These are phyloP conservation scores for Lampris incognitus DNA, from an alignment of 2,113 vertebrate genomes.

Conservation along the genomic window DNA sequence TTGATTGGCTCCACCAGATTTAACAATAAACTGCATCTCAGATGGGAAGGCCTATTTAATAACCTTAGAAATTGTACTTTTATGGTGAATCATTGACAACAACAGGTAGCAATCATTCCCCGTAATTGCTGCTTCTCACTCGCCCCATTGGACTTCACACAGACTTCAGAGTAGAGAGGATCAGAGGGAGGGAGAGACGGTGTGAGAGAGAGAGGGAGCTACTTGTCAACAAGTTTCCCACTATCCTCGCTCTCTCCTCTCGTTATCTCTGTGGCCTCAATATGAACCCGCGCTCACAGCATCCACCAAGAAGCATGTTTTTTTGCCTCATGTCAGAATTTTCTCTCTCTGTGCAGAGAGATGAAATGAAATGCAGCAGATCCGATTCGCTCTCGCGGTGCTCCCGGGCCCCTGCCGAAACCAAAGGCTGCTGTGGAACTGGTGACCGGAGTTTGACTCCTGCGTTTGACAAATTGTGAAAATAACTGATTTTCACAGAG, in stretches of 20 bases:
- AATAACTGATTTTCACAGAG: constrained; percentile 64
- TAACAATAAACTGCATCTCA: constrained; percentile 37
- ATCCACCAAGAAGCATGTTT: constrained; percentile 39
- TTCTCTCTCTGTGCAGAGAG: constrained; percentile 42
- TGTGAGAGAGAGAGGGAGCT: not conserved
- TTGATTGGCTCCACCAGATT: constrained; percentile 50
- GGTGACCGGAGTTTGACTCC: constrained; percentile 81
- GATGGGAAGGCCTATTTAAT: constrained; percentile 47
- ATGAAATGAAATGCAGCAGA: constrained; percentile 74
- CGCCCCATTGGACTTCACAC: constrained; percentile 16
- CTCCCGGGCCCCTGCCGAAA: constrained; percentile 57
- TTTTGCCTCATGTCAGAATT: constrained; percentile 56
- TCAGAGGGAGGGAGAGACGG: not conserved
- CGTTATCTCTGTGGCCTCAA: constrained; percentile 64
- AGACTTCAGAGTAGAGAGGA: constrained; percentile 38
- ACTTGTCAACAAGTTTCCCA: constrained; percentile 13
- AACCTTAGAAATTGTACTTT: constrained; percentile 50
- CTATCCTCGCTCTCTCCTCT: constrained; percentile 23
- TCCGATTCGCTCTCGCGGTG: constrained; percentile 40
- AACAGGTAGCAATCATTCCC: constrained; percentile 42
- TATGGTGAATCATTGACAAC: constrained; percentile 55
- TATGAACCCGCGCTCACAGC: constrained; percentile 62
- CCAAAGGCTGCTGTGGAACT: constrained; percentile 52
- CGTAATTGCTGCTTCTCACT: constrained; percentile 51
- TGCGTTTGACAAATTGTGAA: constrained; percentile 64